phyloP scores from a whole-genome alignment of 2,888 invertebrate genomes.

The Drosophila buzzatii region DNA sequence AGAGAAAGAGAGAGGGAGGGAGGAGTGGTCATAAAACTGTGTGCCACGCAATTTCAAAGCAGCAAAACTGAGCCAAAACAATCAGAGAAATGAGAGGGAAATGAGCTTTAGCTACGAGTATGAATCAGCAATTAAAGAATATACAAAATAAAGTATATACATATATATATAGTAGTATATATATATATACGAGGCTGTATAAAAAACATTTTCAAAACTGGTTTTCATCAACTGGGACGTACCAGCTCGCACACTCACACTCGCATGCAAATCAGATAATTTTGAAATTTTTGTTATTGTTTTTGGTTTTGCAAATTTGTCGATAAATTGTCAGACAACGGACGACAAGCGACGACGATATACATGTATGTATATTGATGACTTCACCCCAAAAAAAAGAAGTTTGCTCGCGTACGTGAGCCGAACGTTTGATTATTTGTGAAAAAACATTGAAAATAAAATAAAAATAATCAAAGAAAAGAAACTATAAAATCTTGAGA shows the following conservation, averaged over 20 bases:
- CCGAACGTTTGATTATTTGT: slow-evolving; percentile 34
- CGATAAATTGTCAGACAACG: slow-evolving; percentile 57
- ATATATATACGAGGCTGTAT: slow-evolving; percentile 8
- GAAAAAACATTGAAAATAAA: slow-evolving; percentile 25
- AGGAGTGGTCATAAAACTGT: slow-evolving; percentile 31
- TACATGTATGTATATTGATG: slow-evolving; percentile 44
- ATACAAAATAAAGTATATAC: slow-evolving; percentile 6
- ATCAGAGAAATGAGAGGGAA: slow-evolving; percentile 57
- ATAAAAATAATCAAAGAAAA: not conserved
- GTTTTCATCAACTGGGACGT: slow-evolving; percentile 63
- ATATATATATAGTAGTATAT: slow-evolving; percentile 11
- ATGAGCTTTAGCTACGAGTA: slow-evolving; percentile 48
- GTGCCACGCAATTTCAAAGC: slow-evolving; percentile 38
- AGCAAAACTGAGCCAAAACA: slow-evolving; percentile 23
- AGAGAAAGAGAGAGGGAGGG: not conserved
- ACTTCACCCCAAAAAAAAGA: slow-evolving; percentile 59
- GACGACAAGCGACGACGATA: slow-evolving; percentile 33
- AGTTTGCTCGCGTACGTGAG: slow-evolving; percentile 46
- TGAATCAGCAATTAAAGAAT: slow-evolving; percentile 52
- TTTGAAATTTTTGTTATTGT: slow-evolving; percentile 61
- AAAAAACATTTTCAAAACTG: slow-evolving; percentile 53
- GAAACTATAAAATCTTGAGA: slow-evolving; percentile 9
- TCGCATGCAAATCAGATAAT: slow-evolving; percentile 74
- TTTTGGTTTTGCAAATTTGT: slow-evolving; percentile 51
- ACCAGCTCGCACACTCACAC: slow-evolving; percentile 42